Conservation (phyloP, 92 coral and sea anemone species). For the Diadumene lineata region DNA sequence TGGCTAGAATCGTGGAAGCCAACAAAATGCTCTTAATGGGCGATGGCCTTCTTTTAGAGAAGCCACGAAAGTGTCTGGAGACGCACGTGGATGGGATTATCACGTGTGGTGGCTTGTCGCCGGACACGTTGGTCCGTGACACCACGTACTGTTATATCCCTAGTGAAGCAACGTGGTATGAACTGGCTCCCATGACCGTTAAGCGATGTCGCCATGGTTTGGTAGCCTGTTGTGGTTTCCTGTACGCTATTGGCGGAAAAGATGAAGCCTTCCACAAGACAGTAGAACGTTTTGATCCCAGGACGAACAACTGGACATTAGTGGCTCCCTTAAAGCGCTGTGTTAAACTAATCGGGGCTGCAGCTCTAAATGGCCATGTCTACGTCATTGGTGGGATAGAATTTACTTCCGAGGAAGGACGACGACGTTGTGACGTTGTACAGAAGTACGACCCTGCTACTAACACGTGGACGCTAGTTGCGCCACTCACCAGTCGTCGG, state of each 20-base stretch:
- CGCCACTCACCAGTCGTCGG: slow-evolving; percentile 63
- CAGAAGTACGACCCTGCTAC: slow-evolving; percentile 69
- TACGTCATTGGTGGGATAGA: slow-evolving; percentile 80
- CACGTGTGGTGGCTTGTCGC: slow-evolving; percentile 80
- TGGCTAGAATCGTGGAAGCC: slow-evolving; percentile 68
- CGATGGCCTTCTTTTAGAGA: slow-evolving; percentile 43
- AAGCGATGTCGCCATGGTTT: slow-evolving; percentile 83
- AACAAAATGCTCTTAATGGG: slow-evolving; percentile 44
- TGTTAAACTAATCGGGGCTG: slow-evolving; percentile 73
- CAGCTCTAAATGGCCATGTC: slow-evolving; percentile 56
- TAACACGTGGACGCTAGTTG: slow-evolving; percentile 59
- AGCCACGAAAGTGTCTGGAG: slow-evolving; percentile 67
- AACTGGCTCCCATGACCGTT: slow-evolving; percentile 66
- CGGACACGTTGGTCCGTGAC: slow-evolving; percentile 69
- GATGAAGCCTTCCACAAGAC: slow-evolving; percentile 66
- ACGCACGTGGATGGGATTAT: slow-evolving; percentile 73
- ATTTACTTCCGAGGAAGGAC: slow-evolving; percentile 47
- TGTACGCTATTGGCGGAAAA: slow-evolving; percentile 85
- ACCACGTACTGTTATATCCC: slow-evolving; percentile 73
- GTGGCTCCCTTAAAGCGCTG: slow-evolving; percentile 65
- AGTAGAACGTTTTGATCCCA: slow-evolving; percentile 76
- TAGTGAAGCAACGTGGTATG: slow-evolving; percentile 60
- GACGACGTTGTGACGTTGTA: slow-evolving; percentile 71
- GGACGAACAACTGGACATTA: slow-evolving; percentile 68
- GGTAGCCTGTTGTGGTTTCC: slow-evolving; percentile 57